Conservation (phyloP, 2,888 invertebrate genomes). For the Thysanoteuthis rhombus region DNA sequence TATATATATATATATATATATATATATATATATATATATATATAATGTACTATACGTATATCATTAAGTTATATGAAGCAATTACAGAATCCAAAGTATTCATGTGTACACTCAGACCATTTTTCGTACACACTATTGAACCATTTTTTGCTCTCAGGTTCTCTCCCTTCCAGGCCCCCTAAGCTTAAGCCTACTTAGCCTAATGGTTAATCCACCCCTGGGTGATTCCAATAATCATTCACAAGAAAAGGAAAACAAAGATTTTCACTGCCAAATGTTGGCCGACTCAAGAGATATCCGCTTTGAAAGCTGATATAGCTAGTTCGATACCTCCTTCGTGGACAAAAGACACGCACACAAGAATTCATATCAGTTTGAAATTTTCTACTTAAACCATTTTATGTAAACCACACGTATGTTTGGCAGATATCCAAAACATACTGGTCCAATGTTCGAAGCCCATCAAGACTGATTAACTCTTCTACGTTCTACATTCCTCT, state of each 20-base stretch:
- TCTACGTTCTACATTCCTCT: neutral
- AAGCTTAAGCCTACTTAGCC: too few relatives aligned
- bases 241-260: neutral
- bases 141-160: too few relatives aligned
- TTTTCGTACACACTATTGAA: too few relatives aligned
- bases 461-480: neutral
- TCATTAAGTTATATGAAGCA: too few relatives aligned
- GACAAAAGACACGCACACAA: neutral
- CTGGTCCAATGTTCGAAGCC: neutral
- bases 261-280: neutral
- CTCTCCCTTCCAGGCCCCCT: too few relatives aligned
- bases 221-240: neutral
- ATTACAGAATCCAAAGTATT: too few relatives aligned
- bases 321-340: neutral
- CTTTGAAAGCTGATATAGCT: neutral
- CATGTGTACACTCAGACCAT: too few relatives aligned
- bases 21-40: too few relatives aligned
- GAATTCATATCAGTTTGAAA: neutral
- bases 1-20: too few relatives aligned
- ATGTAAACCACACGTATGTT: neutral
- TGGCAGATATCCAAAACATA: neutral
- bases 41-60: too few relatives aligned
- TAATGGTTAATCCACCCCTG: too few relatives aligned
- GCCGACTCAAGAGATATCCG: neutral
- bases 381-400: neutral